Conservation (phyloP, 2,888 invertebrate species). For the Dastarcus helophoroides region DNA sequence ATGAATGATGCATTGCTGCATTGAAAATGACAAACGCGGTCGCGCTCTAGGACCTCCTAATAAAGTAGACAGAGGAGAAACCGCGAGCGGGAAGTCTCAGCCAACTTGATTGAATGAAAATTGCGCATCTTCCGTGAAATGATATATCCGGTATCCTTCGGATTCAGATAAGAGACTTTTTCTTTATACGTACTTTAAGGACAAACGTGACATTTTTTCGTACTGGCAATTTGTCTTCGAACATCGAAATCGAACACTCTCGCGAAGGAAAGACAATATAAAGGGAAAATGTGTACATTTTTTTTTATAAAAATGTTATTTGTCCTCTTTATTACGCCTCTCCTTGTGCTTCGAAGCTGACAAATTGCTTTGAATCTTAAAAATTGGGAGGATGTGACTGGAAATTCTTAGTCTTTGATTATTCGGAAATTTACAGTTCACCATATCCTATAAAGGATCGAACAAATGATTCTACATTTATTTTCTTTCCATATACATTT, state of each 20-base stretch:
- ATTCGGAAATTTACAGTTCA: too few species aligned
- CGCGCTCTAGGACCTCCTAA: slow-evolving; percentile 17
- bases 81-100: slow-evolving; percentile 24
- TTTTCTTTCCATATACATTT: too few species aligned
- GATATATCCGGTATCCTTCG: slow-evolving; percentile 30
- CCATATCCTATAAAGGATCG: too few species aligned
- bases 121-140: slow-evolving; percentile 34
- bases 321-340: slow-evolving; percentile 3
- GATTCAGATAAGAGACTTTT: slow-evolving; percentile 29
- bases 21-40: slow-evolving; percentile 23
- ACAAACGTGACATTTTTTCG: slow-evolving; percentile 29
- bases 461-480: too few species aligned
- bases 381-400: too few species aligned
- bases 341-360: background rate
- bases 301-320: slow-evolving; percentile 3
- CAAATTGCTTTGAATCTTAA: slow-evolving; percentile 2
- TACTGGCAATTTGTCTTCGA: slow-evolving; percentile 25
- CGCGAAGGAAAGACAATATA: background rate
- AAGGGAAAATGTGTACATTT: background rate
- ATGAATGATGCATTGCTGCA: slow-evolving; percentile 22
- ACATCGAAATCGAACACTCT: background rate
- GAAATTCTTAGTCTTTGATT: too few species aligned
- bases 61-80: slow-evolving; percentile 20
- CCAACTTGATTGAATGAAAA: slow-evolving; percentile 33
- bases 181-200: slow-evolving; percentile 17